Percentiles rank a stretch among this genome's conserved stretches.
Conservation (phyloP, 2,888 invertebrate genomes). For the Atrina japonica region DNA sequence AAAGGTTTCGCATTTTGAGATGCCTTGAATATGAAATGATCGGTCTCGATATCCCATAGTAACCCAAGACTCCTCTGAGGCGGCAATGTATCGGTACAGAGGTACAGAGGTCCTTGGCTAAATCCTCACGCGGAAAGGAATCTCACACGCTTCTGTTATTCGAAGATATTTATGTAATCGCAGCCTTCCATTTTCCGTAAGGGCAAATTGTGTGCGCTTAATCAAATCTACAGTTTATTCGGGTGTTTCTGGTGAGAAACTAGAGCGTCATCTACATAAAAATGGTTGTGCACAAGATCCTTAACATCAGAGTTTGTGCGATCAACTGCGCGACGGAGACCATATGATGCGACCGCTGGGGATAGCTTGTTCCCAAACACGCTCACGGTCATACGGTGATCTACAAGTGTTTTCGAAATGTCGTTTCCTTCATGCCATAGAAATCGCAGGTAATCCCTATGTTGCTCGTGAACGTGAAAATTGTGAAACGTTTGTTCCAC, state of each 20-base stretch:
- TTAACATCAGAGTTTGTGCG: constrained; percentile 3
- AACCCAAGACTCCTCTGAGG: constrained; percentile 5
- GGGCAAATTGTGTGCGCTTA: not conserved
- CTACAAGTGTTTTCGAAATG: not conserved
- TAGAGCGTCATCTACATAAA: constrained; percentile 24
- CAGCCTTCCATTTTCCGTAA: constrained; percentile 8
- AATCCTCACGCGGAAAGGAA: not conserved
- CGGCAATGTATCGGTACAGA: not conserved
- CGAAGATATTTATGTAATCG: constrained; percentile 14
- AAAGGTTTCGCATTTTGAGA: constrained; percentile 1
- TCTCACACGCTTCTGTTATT: constrained; percentile 22
- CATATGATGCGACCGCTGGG: constrained; percentile 16
- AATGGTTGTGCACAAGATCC: constrained; percentile 1
- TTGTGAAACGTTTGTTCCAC: constrained; percentile 27
- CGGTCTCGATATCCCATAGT: constrained; percentile 9
- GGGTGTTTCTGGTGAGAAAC: not conserved
- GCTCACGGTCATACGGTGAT: constrained; percentile 14
- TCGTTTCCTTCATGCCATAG: constrained; percentile 25
- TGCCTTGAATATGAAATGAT: not conserved
- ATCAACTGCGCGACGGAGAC: constrained; percentile 22
- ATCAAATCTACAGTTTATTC: not conserved
- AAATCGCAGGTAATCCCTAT: constrained; percentile 16
- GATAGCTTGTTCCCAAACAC: constrained; percentile 17
- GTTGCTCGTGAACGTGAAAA: constrained; percentile 3
- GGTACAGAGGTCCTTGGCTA: constrained; percentile 14